phyloP scores from a whole-genome alignment of 2,113 vertebrate genomes.

The Prunella fulvescens region DNA sequence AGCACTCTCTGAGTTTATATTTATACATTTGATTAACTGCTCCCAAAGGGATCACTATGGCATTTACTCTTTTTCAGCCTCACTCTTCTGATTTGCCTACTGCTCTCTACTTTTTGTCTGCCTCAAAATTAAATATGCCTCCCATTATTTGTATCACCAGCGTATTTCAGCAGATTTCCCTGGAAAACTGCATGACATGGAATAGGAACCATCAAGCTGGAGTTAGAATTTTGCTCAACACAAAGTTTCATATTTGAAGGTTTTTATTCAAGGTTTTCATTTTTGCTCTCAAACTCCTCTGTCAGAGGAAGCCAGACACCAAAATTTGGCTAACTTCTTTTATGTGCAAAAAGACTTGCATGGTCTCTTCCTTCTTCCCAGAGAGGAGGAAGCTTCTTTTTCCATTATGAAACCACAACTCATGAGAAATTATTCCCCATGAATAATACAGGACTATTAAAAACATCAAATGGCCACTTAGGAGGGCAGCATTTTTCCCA shows the following conservation, averaged over 20 bases:
- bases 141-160: not conserved
- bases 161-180: not conserved
- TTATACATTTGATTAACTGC: not conserved
- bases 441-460: conserved; percentile 23
- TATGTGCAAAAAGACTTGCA: not conserved
- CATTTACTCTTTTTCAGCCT: not conserved
- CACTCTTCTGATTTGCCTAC: not conserved
- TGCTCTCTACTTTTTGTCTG: not conserved
- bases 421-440: not conserved
- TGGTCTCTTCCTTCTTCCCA: not conserved
- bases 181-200: not conserved
- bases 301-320: not conserved
- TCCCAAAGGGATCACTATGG: not conserved
- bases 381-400: not conserved
- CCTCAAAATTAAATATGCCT: not conserved
- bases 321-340: not conserved
- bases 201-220: not conserved
- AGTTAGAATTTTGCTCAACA: not conserved
- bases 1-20: not conserved
- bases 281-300: not conserved
- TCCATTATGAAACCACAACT: not conserved
- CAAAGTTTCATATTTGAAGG: not conserved
- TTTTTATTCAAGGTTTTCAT: not conserved
- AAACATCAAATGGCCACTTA: not conserved
- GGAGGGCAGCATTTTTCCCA: not conserved